Evolutionary conservation across 2,113 vertebrate species (phyloP).

Genomic region (Caloenas nicobarica): DNA sequence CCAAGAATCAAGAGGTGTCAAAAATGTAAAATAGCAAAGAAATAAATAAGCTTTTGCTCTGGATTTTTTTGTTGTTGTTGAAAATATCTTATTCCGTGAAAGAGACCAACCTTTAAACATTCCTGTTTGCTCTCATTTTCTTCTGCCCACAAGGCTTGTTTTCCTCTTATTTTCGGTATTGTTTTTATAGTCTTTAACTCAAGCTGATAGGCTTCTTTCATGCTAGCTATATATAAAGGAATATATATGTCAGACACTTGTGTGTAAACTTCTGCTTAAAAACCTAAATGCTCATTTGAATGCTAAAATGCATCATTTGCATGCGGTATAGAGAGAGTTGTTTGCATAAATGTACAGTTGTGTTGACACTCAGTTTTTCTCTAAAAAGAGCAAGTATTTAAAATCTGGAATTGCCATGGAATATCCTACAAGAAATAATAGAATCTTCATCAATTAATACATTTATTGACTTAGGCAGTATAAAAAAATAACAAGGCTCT

Average conservation of each 20-base stretch:
- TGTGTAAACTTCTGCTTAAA: conserved; percentile 54
- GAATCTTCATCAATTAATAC: background rate
- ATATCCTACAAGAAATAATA: background rate
- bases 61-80: background rate
- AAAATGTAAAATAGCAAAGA: conserved; percentile 21
- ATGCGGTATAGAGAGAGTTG: background rate
- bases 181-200: background rate
- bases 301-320: conserved; percentile 21
- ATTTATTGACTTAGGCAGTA: background rate
- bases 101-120: background rate
- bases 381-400: background rate
- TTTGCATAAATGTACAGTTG: background rate
- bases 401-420: background rate
- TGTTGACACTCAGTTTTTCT: background rate
- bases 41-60: background rate
- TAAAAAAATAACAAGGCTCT: background rate
- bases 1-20: background rate
- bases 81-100: background rate
- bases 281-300: conserved; percentile 21
- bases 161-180: background rate
- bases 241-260: conserved; percentile 24
- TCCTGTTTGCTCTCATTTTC: background rate
- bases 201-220: background rate
- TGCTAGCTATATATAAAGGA: background rate
- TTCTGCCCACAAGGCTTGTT: background rate